phyloP scores from a whole-genome alignment of 1,140 invertebrate genomes.

The Drosophila baimaii region DNA sequence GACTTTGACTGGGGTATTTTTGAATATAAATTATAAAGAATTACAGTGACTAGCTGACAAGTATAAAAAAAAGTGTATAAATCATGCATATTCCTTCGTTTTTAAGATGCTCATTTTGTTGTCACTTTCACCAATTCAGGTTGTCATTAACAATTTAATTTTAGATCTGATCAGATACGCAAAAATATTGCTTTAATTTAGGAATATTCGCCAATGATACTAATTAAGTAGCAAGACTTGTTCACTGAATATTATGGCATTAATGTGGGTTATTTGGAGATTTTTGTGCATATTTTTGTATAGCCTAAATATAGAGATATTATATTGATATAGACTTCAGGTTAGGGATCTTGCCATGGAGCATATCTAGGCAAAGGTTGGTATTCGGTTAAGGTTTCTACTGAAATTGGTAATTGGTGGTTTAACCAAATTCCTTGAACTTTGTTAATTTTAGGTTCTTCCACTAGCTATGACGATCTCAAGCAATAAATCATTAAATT shows the following conservation, averaged over 20 bases:
- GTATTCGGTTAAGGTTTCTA: no score
- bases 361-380: not conserved
- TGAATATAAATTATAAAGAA: conserved; percentile 11
- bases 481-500: no score
- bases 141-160: conserved; percentile 13
- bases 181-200: conserved; percentile 10
- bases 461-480: no score
- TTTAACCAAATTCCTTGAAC: not conserved
- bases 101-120: not conserved
- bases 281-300: not conserved
- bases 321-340: not conserved
- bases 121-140: not conserved
- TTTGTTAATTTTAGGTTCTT: not conserved
- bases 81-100: not conserved
- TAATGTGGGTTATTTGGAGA: conserved; percentile 17
- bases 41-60: conserved; percentile 13
- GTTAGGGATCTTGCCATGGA: not conserved
- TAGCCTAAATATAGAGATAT: conserved; percentile 2
- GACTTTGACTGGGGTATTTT: conserved; percentile 17
- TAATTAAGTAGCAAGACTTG: conserved; percentile 30
- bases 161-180: conserved; percentile 4
- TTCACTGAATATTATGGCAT: conserved; percentile 11
- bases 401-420: no score
- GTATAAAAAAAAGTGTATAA: no score
- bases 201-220: not conserved